phyloP scores from a whole-genome alignment of 2,113 vertebrate species.

The Seriola rivoliana region DNA sequence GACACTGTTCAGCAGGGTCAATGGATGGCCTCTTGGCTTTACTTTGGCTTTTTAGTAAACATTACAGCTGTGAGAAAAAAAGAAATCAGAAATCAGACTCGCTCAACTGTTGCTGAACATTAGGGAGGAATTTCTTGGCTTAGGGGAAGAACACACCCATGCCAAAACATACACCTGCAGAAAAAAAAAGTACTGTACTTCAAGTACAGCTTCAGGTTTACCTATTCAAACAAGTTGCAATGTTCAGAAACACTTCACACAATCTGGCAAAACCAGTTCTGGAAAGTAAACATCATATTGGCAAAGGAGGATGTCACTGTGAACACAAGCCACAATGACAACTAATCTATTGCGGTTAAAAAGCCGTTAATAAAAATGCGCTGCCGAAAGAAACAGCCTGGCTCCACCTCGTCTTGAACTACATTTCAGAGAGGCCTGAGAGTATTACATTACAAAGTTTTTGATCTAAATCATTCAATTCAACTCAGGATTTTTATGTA shows the following conservation, averaged over 20 bases:
- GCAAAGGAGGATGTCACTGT: constrained; percentile 15
- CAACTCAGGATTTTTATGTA: constrained; percentile 7
- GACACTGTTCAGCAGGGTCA: constrained; percentile 48
- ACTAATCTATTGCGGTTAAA: constrained; percentile 1
- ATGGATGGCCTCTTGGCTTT: constrained; percentile 33
- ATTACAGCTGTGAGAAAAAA: constrained; percentile 32
- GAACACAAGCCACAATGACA: constrained; percentile 19
- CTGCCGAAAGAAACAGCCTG: constrained; percentile 30
- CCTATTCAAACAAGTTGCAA: constrained; percentile 39
- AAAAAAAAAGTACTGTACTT: not conserved
- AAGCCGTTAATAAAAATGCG: not conserved
- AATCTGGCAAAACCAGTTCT: constrained; percentile 61
- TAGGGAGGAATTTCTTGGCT: constrained; percentile 41
- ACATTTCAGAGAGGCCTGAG: not conserved
- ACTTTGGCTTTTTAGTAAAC: constrained; percentile 34
- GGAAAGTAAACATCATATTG: not conserved
- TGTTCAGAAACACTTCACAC: not conserved
- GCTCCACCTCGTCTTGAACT: constrained; percentile 29
- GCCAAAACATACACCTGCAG: constrained; percentile 39
- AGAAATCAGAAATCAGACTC: constrained; percentile 8
- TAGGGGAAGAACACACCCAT: constrained; percentile 13
- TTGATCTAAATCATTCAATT: constrained; percentile 17
- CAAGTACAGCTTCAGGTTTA: not conserved
- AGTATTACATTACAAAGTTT: not conserved
- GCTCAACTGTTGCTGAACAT: constrained; percentile 20